Evolutionary conservation across 2,113 vertebrate genomes (phyloP).

Genomic region (Spilogale gracilis): DNA sequence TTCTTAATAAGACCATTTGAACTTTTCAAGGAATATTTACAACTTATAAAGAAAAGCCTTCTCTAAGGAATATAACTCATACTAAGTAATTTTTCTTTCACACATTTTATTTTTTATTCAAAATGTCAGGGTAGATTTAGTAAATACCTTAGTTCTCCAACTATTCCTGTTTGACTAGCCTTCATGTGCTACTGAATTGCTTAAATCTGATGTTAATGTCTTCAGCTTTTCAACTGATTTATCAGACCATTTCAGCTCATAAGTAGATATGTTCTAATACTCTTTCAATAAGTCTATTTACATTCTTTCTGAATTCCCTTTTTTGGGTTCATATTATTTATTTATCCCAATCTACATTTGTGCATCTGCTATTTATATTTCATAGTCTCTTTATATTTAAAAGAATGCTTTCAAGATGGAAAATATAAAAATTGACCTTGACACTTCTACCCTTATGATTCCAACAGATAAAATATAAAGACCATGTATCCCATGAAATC

Average conservation of each 20-base stretch:
- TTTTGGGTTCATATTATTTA: conserved; percentile 75
- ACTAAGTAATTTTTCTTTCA: neutral
- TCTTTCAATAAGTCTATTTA: conserved; percentile 9
- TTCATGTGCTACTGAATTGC: neutral
- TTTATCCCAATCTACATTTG: conserved; percentile 69
- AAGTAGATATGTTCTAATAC: neutral
- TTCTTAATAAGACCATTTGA: neutral
- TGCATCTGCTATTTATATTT: conserved; percentile 68
- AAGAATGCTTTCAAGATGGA: conserved; percentile 65
- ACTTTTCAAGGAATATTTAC: neutral
- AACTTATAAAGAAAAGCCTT: neutral
- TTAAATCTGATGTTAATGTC: neutral
- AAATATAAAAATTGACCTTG: conserved; percentile 68
- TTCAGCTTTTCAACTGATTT: neutral
- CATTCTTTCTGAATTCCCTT: conserved; percentile 15
- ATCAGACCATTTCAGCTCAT: neutral
- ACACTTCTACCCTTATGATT: conserved; percentile 58
- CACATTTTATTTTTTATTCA: neutral
- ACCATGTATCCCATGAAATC: conserved; percentile 11
- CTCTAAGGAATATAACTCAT: neutral
- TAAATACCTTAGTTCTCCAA: conserved; percentile 48
- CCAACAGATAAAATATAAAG: conserved; percentile 32
- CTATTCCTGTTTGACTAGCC: conserved; percentile 5
- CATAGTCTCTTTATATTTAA: conserved; percentile 64
- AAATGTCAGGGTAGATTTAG: conserved; percentile 26